Percentiles rank a stretch among this genome's conserved stretches.
Conservation (phyloP, 2,888 invertebrate genomes). For the Hartigia nigra region DNA sequence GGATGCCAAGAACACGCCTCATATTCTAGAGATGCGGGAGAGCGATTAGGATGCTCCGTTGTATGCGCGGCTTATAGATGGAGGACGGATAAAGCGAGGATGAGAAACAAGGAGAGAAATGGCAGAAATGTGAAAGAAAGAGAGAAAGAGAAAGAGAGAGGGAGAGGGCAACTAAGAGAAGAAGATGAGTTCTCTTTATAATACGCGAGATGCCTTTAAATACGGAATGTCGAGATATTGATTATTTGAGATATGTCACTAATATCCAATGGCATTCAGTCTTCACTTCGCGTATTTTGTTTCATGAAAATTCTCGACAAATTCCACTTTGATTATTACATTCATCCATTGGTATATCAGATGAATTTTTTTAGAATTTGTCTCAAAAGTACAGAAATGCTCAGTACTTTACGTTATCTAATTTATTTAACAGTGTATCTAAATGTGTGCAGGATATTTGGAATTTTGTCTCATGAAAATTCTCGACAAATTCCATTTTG, state of each 20-base stretch:
- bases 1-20: slow-evolving; percentile 11
- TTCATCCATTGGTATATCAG: too few relatives aligned
- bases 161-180: slow-evolving; percentile 28
- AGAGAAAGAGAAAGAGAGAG: slow-evolving; percentile 21
- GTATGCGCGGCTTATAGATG: slow-evolving; percentile 34
- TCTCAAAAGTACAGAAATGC: too few relatives aligned
- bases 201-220: slow-evolving; percentile 47
- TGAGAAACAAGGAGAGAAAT: background rate
- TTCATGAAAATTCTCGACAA: too few relatives aligned
- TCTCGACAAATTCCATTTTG: too few relatives aligned
- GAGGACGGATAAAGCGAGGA: slow-evolving; percentile 17
- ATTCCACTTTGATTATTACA: too few relatives aligned
- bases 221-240: slow-evolving; percentile 45
- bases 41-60: slow-evolving; percentile 45
- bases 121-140: background rate
- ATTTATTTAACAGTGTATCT: background rate
- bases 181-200: slow-evolving; percentile 36
- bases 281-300: background rate
- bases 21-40: slow-evolving; percentile 41
- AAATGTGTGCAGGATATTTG: background rate
- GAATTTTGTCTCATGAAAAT: background rate
- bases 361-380: too few relatives aligned
- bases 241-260: slow-evolving; percentile 52
- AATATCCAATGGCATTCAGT: slow-evolving; percentile 29
- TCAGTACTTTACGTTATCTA: too few relatives aligned